Evolutionary conservation across 2,797 vertebrate species (phyloP).

Genomic region (Glyptemys insculpta): DNA sequence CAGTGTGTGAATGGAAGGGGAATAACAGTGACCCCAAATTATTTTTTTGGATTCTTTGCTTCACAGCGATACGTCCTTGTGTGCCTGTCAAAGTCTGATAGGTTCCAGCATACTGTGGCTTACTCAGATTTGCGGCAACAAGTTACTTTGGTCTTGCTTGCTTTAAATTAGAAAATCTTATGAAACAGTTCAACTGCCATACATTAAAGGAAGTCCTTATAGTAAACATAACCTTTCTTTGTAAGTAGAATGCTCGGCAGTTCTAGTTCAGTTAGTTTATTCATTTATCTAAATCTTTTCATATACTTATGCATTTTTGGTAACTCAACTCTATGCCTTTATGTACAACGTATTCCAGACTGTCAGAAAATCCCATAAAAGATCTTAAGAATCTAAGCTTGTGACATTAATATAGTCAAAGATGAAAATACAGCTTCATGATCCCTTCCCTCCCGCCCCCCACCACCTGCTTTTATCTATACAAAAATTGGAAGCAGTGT

Average conservation of each 20-base stretch:
- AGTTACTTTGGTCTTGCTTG: constrained; percentile 26
- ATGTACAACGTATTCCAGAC: constrained; percentile 30
- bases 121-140: constrained; percentile 41
- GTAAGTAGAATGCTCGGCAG: constrained; percentile 37
- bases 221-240: constrained; percentile 58
- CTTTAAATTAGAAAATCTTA: constrained; percentile 47
- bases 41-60: background rate
- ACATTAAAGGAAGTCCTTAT: constrained; percentile 43
- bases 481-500: constrained; percentile 32
- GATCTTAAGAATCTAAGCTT: constrained; percentile 27
- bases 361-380: constrained; percentile 43
- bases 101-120: background rate
- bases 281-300: constrained; percentile 20
- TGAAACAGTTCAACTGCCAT: constrained; percentile 4
- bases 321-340: constrained; percentile 39
- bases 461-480: constrained; percentile 41
- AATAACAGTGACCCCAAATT: background rate
- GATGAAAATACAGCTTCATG: constrained; percentile 36
- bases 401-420: constrained; percentile 43
- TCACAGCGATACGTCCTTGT: background rate
- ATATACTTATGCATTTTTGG: constrained; percentile 39
- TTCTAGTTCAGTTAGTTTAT: constrained; percentile 18
- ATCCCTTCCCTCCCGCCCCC: background rate
- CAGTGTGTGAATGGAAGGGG: background rate
- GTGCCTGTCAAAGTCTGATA: background rate